phyloP scores from a whole-genome alignment of 2,888 invertebrate genomes.

The Exephanes ischioxanthus region DNA sequence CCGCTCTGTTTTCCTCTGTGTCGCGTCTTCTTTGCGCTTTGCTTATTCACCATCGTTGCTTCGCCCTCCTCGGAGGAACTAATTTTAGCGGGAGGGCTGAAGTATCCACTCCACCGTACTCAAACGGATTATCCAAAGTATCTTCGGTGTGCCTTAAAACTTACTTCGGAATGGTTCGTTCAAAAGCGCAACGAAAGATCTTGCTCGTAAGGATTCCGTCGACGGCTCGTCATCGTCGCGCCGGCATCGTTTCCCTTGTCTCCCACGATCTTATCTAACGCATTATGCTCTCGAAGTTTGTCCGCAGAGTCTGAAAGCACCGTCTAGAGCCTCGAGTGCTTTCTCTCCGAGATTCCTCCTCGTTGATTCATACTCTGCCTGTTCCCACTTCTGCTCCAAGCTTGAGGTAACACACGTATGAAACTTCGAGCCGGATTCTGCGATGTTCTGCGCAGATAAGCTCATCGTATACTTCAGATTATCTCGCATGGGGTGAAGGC shows the following conservation, averaged over 20 bases:
- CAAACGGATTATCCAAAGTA: conserved; percentile 55
- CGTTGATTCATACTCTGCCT: conserved; percentile 19
- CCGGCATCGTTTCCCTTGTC: conserved; percentile 6
- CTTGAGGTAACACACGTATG: not conserved
- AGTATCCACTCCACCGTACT: conserved; percentile 52
- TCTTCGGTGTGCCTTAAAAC: conserved; percentile 18
- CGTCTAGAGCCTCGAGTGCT: conserved; percentile 26
- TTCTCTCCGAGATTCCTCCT: conserved; percentile 18
- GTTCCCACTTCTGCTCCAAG: conserved; percentile 5
- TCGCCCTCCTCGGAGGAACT: conserved; percentile 68
- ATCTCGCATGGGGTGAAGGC: too few relatives aligned
- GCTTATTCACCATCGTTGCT: conserved; percentile 63
- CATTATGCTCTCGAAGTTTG: conserved; percentile 21
- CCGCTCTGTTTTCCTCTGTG: conserved; percentile 48
- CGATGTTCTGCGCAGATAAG: conserved; percentile 16
- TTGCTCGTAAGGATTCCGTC: not conserved
- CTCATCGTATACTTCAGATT: not conserved
- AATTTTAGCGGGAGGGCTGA: conserved; percentile 75
- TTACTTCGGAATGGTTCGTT: not conserved
- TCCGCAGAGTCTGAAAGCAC: conserved; percentile 8
- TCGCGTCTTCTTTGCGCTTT: conserved; percentile 57
- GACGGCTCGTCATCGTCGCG: conserved; percentile 17
- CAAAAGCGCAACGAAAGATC: conserved; percentile 21
- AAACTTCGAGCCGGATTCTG: conserved; percentile 1
- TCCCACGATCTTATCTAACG: conserved; percentile 31